Base-by-base conservation (phyloP, 2,113 vertebrate genomes). In the Mystacornis crossleyi region DNA sequence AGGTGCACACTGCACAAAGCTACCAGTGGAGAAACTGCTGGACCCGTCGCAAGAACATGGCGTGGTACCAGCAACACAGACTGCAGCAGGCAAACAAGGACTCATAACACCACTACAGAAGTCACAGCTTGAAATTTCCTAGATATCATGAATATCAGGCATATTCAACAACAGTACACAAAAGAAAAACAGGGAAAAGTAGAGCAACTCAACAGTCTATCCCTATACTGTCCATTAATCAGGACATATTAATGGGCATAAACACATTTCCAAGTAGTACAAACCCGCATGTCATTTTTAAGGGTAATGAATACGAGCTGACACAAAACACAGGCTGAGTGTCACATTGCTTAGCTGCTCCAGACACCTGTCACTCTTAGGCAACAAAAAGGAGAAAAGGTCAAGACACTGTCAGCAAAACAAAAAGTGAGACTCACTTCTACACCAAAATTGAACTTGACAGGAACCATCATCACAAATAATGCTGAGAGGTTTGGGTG, bases 401-500 rank as follows among this genome's bases (percentile, higher is more conserved):
- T 95, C 80, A 95, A 87, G 74, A 33, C 26, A 31, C 72, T 36
- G 29, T 12, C 19, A 73, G 43, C 19, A 86, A 66, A 89, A 61
- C 5, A 8, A 34, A 88, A 83, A 34, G 82, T 54, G 29, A 92
- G 58, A 81, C 31, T 86, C 23, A 13, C 47, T 74, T 79, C 31
- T 88, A 85, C 21, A 81, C 11, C 14, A 54, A 86, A 88, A 96
- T 45, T 91, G 81, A 94, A 79, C 69, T 81, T 89, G 91, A 89
- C 94, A 95, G 66, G 50, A 79, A 79, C 71, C 73, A 93, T 88
- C 90, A 91, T 24, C 64, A 94, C 65, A 90, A 87, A 95, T 90
- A 96, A 90, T 6, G 16, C 75, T 28, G 58, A 66, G 28, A 74
- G 33, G 13, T 61, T 86, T 82, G 71, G 82, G 85, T 70, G 47